Percentiles rank a stretch among this genome's conserved stretches.
phyloP scores from a whole-genome alignment of 2,797 vertebrate genomes.

The Sebastes matsubarae region DNA sequence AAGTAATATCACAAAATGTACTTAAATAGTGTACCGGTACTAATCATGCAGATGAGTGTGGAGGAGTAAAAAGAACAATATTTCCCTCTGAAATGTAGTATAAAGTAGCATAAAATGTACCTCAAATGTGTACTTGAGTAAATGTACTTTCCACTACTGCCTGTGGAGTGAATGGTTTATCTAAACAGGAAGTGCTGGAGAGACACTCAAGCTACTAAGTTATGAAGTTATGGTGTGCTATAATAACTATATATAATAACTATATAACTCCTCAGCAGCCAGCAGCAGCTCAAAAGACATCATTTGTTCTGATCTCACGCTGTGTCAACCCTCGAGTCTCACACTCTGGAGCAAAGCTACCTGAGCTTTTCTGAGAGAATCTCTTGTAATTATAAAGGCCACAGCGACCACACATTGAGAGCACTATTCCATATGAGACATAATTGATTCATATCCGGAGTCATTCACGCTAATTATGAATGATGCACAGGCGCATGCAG shows the following conservation, averaged over 20 bases:
- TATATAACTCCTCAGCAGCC: conserved; percentile 20
- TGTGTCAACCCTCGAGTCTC: conserved; percentile 36
- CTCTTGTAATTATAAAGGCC: conserved; percentile 60
- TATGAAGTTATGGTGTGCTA: conserved; percentile 10
- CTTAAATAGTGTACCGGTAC: neutral
- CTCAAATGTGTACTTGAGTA: neutral
- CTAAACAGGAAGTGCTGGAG: neutral
- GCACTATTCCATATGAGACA: conserved; percentile 62
- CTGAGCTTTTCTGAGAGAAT: conserved; percentile 55
- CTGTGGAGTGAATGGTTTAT: conserved; percentile 13
- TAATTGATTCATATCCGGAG: conserved; percentile 71
- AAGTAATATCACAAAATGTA: neutral
- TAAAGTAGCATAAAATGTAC: neutral
- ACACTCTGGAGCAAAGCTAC: conserved; percentile 38
- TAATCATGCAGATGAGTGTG: neutral
- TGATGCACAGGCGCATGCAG: conserved; percentile 60
- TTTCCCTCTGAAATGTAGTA: neutral
- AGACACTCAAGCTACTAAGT: neutral
- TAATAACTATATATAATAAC: conserved; percentile 20
- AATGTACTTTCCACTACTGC: neutral
- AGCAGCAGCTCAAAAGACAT: conserved; percentile 38
- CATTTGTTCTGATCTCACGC: conserved; percentile 46
- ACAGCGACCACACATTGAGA: conserved; percentile 60
- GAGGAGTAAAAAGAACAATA: neutral
- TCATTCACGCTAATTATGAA: conserved; percentile 72